A percentile compares a stretch with the other conserved stretches of the same genome.
These are phyloP conservation scores for Accipiter virgatus DNA, from an alignment of 2,113 vertebrate genomes.

Conservation along the genomic window DNA sequence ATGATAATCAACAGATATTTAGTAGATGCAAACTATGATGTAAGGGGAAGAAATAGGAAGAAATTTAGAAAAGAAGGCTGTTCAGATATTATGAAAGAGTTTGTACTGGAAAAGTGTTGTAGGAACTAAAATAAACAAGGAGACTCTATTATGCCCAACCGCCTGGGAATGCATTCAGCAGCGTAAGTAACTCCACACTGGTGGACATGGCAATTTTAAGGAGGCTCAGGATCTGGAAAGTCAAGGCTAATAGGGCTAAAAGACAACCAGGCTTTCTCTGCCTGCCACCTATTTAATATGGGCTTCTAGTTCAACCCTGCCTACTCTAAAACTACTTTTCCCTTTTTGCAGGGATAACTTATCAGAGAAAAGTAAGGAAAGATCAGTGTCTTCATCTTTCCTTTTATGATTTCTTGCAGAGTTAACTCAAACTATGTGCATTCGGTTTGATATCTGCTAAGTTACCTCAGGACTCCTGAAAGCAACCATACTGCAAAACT, in stretches of 20 bases:
- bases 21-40: not conserved
- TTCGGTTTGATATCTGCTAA: not conserved
- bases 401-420: not conserved
- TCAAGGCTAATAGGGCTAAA: not conserved
- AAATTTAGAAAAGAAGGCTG: not conserved
- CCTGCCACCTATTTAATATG: not conserved
- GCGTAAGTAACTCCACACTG: not conserved
- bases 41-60: not conserved
- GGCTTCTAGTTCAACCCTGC: not conserved
- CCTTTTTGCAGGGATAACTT: not conserved
- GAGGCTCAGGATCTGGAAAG: not conserved
- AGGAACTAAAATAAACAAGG: not conserved
- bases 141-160: not conserved
- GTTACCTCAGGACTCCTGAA: not conserved
- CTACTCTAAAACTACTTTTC: not conserved
- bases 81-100: not conserved
- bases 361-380: not conserved
- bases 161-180: not conserved
- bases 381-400: not conserved
- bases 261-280: not conserved
- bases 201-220: not conserved
- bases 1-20: not conserved
- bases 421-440: not conserved
- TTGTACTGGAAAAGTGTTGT: not conserved
- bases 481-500: not conserved